Percentiles rank a stretch among this genome's conserved stretches.
Conservation (phyloP, 2,113 vertebrate species). For the Taxidea taxus region DNA sequence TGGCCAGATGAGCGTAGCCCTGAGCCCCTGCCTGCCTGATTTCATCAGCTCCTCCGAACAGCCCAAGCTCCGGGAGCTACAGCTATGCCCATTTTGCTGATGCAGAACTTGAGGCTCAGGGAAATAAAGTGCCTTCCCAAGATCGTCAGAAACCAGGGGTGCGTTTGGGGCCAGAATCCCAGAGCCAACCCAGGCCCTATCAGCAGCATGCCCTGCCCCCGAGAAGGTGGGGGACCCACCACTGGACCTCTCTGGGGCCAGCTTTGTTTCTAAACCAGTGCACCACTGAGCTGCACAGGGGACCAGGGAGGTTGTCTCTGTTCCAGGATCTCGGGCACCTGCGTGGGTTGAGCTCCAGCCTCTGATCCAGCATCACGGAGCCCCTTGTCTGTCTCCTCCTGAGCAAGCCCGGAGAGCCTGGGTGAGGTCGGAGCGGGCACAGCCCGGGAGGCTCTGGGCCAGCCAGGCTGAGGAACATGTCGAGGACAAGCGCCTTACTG, state of each 20-base stretch:
- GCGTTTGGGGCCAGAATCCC: neutral
- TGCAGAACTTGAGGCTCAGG: neutral
- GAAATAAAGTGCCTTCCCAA: neutral
- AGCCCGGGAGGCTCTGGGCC: neutral
- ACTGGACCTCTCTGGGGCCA: neutral
- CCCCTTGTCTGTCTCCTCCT: no score
- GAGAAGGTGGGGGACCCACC: neutral
- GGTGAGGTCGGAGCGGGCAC: neutral
- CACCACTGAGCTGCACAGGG: neutral
- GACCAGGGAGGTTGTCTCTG: neutral
- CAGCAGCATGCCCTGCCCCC: neutral
- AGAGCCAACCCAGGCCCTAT: neutral
- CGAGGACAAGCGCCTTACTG: neutral
- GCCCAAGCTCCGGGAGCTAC: no score
- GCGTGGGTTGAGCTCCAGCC: neutral
- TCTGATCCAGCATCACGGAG: neutral
- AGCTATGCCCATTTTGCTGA: neutral
- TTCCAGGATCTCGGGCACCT: neutral
- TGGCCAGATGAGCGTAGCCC: no score
- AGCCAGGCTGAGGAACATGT: neutral
- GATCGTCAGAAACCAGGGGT: neutral
- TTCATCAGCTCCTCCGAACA: accelerated
- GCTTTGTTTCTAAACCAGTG: neutral
- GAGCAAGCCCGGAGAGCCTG: neutral
- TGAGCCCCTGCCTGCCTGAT: neutral